Evolutionary conservation across 2,888 invertebrate species (phyloP), one percentile per base, ranked within the genome.

Genomic region (Lasioglossum leucozonium): DNA sequence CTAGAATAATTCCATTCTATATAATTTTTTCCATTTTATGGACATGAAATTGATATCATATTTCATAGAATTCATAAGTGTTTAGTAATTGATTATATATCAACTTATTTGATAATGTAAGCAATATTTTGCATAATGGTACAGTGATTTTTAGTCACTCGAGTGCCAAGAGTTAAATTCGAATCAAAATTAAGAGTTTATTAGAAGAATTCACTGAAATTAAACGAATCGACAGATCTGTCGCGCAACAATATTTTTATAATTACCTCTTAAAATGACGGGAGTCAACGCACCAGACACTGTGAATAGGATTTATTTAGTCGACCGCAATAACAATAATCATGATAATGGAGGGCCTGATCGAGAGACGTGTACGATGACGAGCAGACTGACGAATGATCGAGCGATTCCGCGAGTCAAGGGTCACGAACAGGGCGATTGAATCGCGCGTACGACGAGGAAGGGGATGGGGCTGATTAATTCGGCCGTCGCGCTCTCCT

Each of bases 321-420:
- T 2, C 22, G 51, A n/a, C 58, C 58, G 58, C 58, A 11, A 62
- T 62, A 62, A 62, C 26, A 62, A 62, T 30, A 62, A 62, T 62
- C 58, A 62, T 30, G 65, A 34, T 34, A 65, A 34, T 65, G 34
- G 34, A 37, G 65, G 58, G 16, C 6, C 6, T 30, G 58, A 62
- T 62, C 16, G 58, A 65, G 65, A 65, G 34, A 34, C 34, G 65
- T 10, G 22, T 16, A 34, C 18, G 65, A 65, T 65, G 65, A 65
- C 65, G 65, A 65, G 65, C 34, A 34, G 65, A 65, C 65, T 30
- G 58, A 62, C 58, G 58, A 62, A 62, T 62, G 58, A 37, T 37
- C 30, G 37, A 67, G 22, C 30, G 37, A 67, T 37, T 22, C 37
- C 67, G 67, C 37, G 67, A 67, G 67, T 67, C 67, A 16, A 62